phyloP scores from a whole-genome alignment of 2,113 vertebrate species.

The Ailurus styani region DNA sequence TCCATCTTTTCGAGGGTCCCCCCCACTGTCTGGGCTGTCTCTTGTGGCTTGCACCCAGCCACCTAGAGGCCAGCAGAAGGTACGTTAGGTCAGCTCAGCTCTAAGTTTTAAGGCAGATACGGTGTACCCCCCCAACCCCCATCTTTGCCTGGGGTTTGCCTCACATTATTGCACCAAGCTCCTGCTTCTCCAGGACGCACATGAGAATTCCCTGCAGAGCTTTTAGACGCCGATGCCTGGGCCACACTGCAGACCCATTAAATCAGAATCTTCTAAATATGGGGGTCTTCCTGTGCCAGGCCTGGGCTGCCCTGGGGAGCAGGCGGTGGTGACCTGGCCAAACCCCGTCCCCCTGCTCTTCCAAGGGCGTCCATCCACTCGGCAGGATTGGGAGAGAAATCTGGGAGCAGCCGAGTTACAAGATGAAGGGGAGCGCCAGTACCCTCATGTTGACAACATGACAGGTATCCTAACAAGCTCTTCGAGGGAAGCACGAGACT shows the following conservation, averaged over 20 bases:
- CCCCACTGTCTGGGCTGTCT: background rate
- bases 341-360: background rate
- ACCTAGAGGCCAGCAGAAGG: background rate
- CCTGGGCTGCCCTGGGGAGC: background rate
- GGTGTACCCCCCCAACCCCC: accelerated
- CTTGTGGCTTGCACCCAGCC: background rate
- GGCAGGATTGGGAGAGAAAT: background rate
- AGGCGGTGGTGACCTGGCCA: background rate
- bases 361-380: background rate
- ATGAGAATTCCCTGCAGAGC: background rate
- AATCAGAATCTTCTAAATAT: slow-evolving; percentile 48
- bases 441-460: background rate
- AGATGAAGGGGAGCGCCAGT: background rate
- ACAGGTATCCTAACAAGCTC: background rate
- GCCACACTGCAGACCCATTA: slow-evolving; percentile 39
- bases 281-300: background rate
- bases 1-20: background rate
- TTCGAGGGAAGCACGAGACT: background rate
- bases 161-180: background rate
- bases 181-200: background rate
- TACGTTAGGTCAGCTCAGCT: background rate
- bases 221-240: background rate
- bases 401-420: background rate
- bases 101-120: background rate
- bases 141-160: background rate